phyloP scores from a whole-genome alignment of 2,888 invertebrate species.

The Formica aserva region DNA sequence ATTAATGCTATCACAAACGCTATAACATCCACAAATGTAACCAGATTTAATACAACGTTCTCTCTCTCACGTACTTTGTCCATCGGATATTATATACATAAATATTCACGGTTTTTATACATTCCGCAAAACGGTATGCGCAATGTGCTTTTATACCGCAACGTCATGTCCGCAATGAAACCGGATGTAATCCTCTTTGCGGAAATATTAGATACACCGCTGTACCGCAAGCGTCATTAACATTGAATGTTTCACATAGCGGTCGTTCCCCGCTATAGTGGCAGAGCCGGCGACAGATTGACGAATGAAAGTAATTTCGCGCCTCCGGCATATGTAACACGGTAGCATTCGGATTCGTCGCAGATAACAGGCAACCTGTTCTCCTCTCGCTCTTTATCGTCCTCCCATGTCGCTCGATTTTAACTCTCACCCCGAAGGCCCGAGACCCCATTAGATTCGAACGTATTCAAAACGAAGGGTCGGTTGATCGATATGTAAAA shows the following conservation, averaged over 20 bases:
- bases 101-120: slow-evolving; percentile 8
- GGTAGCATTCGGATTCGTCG: slow-evolving; percentile 50
- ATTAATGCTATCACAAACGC: neutral
- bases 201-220: slow-evolving; percentile 20
- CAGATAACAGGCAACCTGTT: slow-evolving; percentile 59
- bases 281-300: slow-evolving; percentile 63
- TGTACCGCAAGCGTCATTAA: slow-evolving; percentile 29
- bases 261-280: slow-evolving; percentile 24
- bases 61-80: neutral
- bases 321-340: slow-evolving; percentile 37
- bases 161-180: neutral
- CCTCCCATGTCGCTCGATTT: slow-evolving; percentile 42
- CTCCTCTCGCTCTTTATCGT: slow-evolving; percentile 27
- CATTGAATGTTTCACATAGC: slow-evolving; percentile 36
- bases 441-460: slow-evolving; percentile 61
- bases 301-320: slow-evolving; percentile 70
- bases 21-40: neutral
- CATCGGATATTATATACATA: neutral
- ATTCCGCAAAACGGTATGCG: neutral
- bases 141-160: slow-evolving; percentile 3
- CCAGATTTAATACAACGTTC: neutral
- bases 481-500: slow-evolving; percentile 75
- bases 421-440: slow-evolving; percentile 23
- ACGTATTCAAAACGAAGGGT: slow-evolving; percentile 71
- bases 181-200: neutral